These are phyloP conservation scores for Machimus rusticus DNA, from an alignment of 2,888 invertebrate genomes.

Conservation along the genomic window DNA sequence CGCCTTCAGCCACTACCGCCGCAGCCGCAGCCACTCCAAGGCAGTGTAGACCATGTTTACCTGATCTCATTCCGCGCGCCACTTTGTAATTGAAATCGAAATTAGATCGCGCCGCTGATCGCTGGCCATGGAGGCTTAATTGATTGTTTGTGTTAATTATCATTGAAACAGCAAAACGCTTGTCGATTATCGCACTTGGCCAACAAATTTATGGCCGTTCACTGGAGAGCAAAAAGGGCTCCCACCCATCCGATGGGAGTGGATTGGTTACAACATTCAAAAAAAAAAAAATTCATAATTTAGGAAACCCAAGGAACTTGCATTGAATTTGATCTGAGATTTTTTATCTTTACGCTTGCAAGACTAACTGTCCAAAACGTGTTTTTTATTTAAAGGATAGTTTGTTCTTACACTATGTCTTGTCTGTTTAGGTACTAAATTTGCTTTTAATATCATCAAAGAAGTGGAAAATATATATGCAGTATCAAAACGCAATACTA, in stretches of 20 bases:
- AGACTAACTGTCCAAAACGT: too few species aligned
- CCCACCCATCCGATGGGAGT: not conserved
- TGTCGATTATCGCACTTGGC: not conserved
- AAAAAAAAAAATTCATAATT: too few species aligned
- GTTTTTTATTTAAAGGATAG: too few species aligned
- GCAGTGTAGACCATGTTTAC: not conserved
- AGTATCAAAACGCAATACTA: too few species aligned
- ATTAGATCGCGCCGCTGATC: constrained; percentile 19
- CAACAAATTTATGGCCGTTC: not conserved
- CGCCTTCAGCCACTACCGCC: not conserved
- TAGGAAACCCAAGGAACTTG: too few species aligned
- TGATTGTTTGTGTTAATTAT: constrained; percentile 34
- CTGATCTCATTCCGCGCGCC: not conserved
- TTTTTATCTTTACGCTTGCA: too few species aligned
- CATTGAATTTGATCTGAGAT: too few species aligned
- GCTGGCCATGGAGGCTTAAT: constrained; percentile 16
- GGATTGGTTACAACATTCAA: not conserved
- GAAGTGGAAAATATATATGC: too few species aligned
- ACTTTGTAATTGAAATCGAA: constrained; percentile 28
- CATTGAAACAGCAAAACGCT: not conserved
- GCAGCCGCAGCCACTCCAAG: not conserved
- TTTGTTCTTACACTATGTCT: too few species aligned
- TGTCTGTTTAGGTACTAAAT: too few species aligned
- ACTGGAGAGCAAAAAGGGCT: not conserved
- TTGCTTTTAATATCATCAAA: too few species aligned